These are phyloP conservation scores for Semotilus atromaculatus DNA, from an alignment of 2,797 vertebrate species.

Conservation along the genomic window DNA sequence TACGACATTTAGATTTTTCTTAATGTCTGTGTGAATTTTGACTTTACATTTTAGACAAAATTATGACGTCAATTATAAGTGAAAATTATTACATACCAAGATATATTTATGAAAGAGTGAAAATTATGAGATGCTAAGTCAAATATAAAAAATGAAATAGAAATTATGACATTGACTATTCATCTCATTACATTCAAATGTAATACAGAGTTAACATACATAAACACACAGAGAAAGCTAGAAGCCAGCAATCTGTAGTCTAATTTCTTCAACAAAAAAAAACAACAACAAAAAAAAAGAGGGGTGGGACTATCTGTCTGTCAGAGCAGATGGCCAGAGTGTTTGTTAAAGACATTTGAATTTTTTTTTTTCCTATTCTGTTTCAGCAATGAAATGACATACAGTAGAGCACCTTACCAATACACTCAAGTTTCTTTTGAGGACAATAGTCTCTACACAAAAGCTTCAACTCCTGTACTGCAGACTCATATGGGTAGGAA, in stretches of 20 bases:
- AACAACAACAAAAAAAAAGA: too few relatives aligned
- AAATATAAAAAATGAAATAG: background rate
- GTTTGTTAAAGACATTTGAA: background rate
- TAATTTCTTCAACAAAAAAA: background rate
- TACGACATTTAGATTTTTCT: background rate
- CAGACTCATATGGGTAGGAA: slow-evolving; percentile 82
- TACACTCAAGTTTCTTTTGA: slow-evolving; percentile 91
- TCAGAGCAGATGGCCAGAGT: too few relatives aligned
- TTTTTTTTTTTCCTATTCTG: background rate
- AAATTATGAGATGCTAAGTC: background rate
- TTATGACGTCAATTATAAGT: background rate
- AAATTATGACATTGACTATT: background rate
- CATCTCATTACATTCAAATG: background rate
- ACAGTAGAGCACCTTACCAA: slow-evolving; percentile 77
- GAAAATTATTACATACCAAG: background rate
- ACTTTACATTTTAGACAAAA: background rate
- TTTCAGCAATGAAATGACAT: background rate
- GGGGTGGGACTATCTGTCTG: background rate
- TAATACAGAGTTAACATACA: too few relatives aligned
- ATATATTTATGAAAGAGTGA: background rate
- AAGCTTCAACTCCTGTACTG: slow-evolving; percentile 85
- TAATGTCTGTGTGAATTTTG: background rate
- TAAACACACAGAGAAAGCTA: background rate
- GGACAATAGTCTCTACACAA: slow-evolving; percentile 85
- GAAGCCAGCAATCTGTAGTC: background rate